Base-by-base conservation (phyloP, 2,888 invertebrate species). In the Drosophila monieri region DNA sequence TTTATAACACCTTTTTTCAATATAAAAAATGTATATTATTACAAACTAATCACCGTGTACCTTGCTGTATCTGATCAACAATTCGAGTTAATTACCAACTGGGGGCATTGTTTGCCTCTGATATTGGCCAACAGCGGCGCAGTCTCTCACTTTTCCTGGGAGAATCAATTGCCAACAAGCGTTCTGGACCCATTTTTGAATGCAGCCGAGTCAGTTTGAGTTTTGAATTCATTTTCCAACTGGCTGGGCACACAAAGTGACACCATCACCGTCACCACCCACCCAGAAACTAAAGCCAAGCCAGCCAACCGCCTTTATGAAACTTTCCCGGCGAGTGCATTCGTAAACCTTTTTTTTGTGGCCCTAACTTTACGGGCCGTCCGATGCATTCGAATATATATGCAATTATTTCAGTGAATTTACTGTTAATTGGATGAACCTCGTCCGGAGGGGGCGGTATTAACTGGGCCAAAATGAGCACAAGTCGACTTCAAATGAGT, bases 151-250 rank as follows among this genome's bases (percentile, higher is more conserved):
- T 64, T 41, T 49, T 32, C 18, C 18, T 32, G 51, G 54, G 58
- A 39, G 47, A 61, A 41, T 57, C 43, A 30, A 21, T 35, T 15
- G 14, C 55, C 23, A 14, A 39, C 8, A 39, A 25, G 12, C 46
- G 37, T 18, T 27, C 59, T 64, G 51, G 52, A 21, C 32, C 60
- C 23, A 37, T 52, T 37, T 54, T 55, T 14, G 43, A 54, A 23
- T 67, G 67, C 51, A 62, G 74, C 71, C 73, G 72, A 77, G 76
- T 73, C 72, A 64, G 77, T 73, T 72, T 60, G 85, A 81, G 73
- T 78, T 85, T 73, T 71, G 81, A 87, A 78, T 83, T 85, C 44
- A 87, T 87, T 83, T 83, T 85, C 79, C 88, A 70, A 81, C 69
- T 78, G 83, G 77, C 55, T 85, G 85, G 61, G 73, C 77, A 77